These are phyloP conservation scores for Cheilosia pagana DNA, from an alignment of 2,888 invertebrate genomes.

Conservation along the genomic window DNA sequence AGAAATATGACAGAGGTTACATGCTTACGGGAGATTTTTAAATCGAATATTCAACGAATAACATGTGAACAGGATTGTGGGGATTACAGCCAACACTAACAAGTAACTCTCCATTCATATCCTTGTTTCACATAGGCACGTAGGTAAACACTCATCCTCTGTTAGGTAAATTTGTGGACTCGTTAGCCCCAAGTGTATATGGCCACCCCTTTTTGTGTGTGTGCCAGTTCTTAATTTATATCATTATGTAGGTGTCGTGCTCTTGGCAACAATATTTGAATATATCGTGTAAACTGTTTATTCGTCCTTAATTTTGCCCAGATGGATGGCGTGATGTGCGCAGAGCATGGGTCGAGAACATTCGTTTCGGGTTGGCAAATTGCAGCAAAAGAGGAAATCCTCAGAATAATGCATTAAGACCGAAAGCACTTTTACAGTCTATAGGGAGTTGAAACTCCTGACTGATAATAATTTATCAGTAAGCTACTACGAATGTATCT, in stretches of 20 bases:
- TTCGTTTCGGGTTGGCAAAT: too few species aligned
- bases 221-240: neutral
- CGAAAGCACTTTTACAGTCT: neutral
- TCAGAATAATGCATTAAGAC: too few species aligned
- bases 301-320: neutral
- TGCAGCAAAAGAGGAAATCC: too few species aligned
- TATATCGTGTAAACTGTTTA: conserved; percentile 1
- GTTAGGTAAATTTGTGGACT: too few species aligned
- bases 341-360: too few species aligned
- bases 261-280: neutral
- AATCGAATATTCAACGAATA: neutral
- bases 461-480: conserved; percentile 4
- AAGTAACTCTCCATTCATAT: too few species aligned
- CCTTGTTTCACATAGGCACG: too few species aligned
- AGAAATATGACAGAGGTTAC: neutral
- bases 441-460: neutral
- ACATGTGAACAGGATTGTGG: neutral
- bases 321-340: neutral
- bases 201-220: too few species aligned
- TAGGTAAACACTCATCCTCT: too few species aligned
- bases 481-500: neutral
- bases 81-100: too few species aligned
- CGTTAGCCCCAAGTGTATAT: too few species aligned
- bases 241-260: neutral
- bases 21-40: neutral